Percentiles rank a stretch among this genome's conserved stretches.
These are phyloP conservation scores for Sphaerodactylus townsendi DNA, from an alignment of 2,113 vertebrate genomes.

Conservation along the genomic window DNA sequence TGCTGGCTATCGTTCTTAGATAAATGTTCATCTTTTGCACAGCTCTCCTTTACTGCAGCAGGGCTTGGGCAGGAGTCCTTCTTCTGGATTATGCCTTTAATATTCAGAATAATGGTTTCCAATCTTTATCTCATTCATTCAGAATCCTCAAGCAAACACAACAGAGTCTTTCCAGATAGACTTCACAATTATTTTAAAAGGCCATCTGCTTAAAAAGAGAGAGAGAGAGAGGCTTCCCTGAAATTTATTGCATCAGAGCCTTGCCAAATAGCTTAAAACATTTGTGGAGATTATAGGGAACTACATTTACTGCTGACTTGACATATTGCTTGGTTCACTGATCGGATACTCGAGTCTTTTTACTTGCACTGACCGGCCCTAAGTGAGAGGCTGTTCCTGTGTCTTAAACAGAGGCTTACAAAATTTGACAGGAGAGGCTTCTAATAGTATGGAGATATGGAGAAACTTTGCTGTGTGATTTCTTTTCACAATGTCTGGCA, in stretches of 20 bases:
- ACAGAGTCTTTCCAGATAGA: conserved; percentile 45
- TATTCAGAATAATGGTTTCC: background rate
- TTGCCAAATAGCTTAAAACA: conserved; percentile 69
- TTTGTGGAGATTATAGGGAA: conserved; percentile 65
- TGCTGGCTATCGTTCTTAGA: no score
- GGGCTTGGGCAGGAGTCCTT: background rate
- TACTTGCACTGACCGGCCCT: conserved; percentile 47
- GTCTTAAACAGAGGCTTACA: no score
- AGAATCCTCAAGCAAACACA: conserved; percentile 58
- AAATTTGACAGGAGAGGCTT: no score
- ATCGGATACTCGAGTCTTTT: conserved; percentile 57
- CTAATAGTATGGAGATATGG: no score
- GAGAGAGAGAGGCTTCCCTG: conserved; percentile 48
- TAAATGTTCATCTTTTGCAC: background rate
- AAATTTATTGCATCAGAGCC: conserved; percentile 71
- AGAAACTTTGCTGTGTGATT: no score
- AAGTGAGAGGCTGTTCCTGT: conserved; percentile 43
- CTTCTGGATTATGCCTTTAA: background rate
- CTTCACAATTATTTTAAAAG: conserved; percentile 60
- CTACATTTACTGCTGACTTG: conserved; percentile 62
- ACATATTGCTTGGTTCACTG: conserved; percentile 56
- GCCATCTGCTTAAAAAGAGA: conserved; percentile 50
- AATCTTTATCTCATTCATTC: background rate
- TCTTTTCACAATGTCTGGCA: no score
- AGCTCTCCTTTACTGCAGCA: background rate